phyloP scores from a whole-genome alignment of 2,113 vertebrate species.

The Crypturellus undulatus region DNA sequence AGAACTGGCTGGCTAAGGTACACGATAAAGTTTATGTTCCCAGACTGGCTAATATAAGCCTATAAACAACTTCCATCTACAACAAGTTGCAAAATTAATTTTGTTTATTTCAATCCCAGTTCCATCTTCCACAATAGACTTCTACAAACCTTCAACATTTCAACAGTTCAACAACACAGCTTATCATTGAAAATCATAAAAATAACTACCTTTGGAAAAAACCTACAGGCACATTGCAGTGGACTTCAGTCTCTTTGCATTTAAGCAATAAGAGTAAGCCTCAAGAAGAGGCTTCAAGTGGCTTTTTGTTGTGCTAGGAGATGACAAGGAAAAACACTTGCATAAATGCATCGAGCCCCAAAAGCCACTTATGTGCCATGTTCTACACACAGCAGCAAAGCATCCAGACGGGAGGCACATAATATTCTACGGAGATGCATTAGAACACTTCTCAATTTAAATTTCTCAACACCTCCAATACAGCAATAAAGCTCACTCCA shows the following conservation, averaged over 20 bases:
- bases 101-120: constrained; percentile 1
- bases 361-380: constrained; percentile 64
- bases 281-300: constrained; percentile 32
- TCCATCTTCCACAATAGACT: not conserved
- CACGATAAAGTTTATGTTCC: constrained; percentile 36
- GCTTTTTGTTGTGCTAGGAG: constrained; percentile 34
- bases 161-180: not conserved
- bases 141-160: constrained; percentile 9
- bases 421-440: constrained; percentile 66
- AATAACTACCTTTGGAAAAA: not conserved
- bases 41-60: constrained; percentile 31
- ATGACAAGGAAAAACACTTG: not conserved
- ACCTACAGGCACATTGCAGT: not conserved
- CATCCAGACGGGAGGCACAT: constrained; percentile 40
- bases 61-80: constrained; percentile 19
- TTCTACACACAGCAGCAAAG: constrained; percentile 45
- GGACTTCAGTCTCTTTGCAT: constrained; percentile 20
- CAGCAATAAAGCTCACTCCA: constrained; percentile 52
- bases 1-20: not conserved
- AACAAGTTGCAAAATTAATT: constrained; percentile 5
- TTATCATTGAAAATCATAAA: constrained; percentile 22
- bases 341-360: not conserved
- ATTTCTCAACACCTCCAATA: constrained; percentile 68
- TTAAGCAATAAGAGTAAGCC: constrained; percentile 40
- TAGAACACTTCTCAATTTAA: constrained; percentile 66